These are phyloP conservation scores for Tigriopus californicus DNA, from an alignment of 2,888 invertebrate genomes.

Conservation along the genomic window DNA sequence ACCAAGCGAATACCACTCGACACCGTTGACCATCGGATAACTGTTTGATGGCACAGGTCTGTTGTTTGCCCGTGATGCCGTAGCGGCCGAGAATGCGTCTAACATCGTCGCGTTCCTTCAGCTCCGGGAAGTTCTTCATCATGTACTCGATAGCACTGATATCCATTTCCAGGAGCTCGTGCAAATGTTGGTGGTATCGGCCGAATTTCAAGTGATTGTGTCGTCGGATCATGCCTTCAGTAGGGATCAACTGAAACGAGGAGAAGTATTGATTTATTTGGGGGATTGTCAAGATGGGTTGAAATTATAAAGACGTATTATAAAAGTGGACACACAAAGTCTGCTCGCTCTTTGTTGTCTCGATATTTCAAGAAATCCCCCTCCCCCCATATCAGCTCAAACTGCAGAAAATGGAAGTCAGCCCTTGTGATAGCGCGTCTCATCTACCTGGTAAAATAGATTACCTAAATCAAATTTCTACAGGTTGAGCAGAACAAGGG, in stretches of 20 bases:
- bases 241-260: conserved; percentile 52
- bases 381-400: no score
- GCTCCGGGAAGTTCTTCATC: conserved; percentile 88
- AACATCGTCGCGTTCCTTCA: conserved; percentile 97
- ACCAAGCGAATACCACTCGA: conserved; percentile 94
- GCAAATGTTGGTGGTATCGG: conserved; percentile 94
- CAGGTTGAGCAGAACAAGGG: no score
- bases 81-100: conserved; percentile 60
- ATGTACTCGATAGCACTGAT: conserved; percentile 92
- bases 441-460: no score
- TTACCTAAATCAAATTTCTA: no score
- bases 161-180: conserved; percentile 84
- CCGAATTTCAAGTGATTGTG: conserved; percentile 95
- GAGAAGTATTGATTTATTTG: no score
- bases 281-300: no score
- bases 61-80: conserved; percentile 88
- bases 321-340: no score
- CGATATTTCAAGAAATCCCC: no score
- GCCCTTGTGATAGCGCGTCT: no score
- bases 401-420: no score
- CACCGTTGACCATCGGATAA: conserved; percentile 95
- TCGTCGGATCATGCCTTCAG: conserved; percentile 89
- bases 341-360: no score
- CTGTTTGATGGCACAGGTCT: conserved; percentile 84
- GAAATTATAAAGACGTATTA: no score